Conservation (phyloP, 2,797 vertebrate species). For the Melanotaenia boesemani region DNA sequence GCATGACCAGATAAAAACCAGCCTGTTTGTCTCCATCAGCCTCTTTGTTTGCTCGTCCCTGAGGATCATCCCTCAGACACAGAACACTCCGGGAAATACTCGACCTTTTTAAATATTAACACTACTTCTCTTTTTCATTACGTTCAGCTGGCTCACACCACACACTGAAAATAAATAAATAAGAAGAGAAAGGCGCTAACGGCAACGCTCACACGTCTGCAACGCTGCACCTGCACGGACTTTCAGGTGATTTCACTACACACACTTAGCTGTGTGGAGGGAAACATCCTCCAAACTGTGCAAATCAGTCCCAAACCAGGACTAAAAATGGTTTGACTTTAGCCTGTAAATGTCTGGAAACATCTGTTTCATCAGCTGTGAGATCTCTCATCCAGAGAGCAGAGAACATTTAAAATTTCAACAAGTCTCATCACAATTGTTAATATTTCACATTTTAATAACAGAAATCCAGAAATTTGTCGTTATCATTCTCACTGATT, state of each 20-base stretch:
- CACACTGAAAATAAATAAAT: conserved; percentile 27
- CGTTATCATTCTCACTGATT: no score
- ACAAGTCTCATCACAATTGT: no score
- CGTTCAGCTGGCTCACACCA: conserved; percentile 19
- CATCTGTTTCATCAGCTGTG: not conserved
- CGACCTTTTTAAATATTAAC: conserved; percentile 72
- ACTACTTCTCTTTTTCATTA: conserved; percentile 33
- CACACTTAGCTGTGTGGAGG: no score
- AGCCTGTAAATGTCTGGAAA: not conserved
- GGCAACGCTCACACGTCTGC: not conserved
- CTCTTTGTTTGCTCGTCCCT: conserved; percentile 30
- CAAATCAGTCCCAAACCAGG: not conserved
- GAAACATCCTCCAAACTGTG: not conserved
- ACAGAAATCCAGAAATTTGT: no score
- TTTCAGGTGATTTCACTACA: not conserved
- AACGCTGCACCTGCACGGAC: not conserved
- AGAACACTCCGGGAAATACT: conserved; percentile 49
- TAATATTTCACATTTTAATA: no score
- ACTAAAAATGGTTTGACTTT: not conserved
- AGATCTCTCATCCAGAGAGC: no score
- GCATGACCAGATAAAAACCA: conserved; percentile 29
- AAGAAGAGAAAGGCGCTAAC: conserved; percentile 26
- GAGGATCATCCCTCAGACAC: conserved; percentile 54
- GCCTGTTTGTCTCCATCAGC: conserved; percentile 22
- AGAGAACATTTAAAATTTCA: not conserved